These are phyloP conservation scores for Carassius gibelio DNA, from an alignment of 2,113 vertebrate species.

Conservation along the genomic window DNA sequence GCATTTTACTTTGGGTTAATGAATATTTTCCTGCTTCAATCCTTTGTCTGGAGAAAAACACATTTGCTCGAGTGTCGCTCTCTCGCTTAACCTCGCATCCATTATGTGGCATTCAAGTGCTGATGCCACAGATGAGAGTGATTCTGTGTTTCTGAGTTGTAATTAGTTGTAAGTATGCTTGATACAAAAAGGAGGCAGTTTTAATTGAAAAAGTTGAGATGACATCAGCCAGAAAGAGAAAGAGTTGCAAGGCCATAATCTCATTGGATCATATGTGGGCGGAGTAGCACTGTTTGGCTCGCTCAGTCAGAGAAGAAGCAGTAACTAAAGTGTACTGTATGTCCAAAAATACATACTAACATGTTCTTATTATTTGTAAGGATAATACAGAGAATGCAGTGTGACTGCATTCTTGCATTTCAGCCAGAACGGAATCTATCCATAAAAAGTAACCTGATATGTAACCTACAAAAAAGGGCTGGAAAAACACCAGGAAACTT, in stretches of 20 bases:
- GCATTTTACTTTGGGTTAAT: constrained; percentile 48
- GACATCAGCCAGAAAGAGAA: neutral
- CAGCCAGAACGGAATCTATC: neutral
- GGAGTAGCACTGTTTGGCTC: constrained; percentile 31
- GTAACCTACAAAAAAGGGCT: neutral
- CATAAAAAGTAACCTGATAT: neutral
- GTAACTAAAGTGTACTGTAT: neutral
- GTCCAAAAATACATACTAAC: neutral
- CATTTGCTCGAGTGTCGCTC: constrained; percentile 12
- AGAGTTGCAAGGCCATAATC: neutral
- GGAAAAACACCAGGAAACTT: neutral
- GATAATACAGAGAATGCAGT: neutral
- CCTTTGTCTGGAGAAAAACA: constrained; percentile 12
- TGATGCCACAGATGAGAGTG: neutral
- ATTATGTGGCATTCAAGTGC: constrained; percentile 1
- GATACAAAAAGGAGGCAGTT: neutral
- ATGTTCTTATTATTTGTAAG: neutral
- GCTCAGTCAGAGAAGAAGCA: neutral
- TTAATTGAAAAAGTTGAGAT: constrained; percentile 9
- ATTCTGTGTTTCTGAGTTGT: constrained; percentile 19
- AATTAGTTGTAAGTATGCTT: constrained; percentile 56
- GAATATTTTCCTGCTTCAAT: constrained; percentile 5
- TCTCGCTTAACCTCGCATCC: constrained; percentile 33
- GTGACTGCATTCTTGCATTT: neutral
- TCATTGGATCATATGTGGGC: neutral